Evolutionary conservation across 2,113 vertebrate species (phyloP).

Genomic region (Nasalis larvatus): DNA sequence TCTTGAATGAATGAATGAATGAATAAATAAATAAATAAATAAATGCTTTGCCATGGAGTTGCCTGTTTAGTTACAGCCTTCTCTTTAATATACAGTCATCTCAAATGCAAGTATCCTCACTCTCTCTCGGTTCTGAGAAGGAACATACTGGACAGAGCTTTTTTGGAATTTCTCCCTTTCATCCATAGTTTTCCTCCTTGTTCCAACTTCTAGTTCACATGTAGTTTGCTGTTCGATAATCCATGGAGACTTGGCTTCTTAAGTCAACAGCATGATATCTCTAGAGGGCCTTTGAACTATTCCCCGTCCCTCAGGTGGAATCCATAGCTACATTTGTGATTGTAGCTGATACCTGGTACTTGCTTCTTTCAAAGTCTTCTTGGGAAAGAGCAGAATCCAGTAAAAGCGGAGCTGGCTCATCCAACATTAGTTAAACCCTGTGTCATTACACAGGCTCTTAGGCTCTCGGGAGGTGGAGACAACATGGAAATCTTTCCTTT

Average conservation of each 20-base stretch:
- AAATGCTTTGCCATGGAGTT: background rate
- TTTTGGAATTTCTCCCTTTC: background rate
- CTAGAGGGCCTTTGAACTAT: background rate
- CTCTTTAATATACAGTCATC: background rate
- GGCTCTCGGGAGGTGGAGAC: background rate
- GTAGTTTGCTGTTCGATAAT: background rate
- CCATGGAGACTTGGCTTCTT: background rate
- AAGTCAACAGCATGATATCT: background rate
- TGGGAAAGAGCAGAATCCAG: background rate
- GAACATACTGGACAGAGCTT: background rate
- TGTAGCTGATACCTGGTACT: background rate
- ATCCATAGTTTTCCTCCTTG: background rate
- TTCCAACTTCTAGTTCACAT: background rate
- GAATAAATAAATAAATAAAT: no score
- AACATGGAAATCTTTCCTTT: background rate
- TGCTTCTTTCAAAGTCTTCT: background rate
- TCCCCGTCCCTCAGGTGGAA: fast-evolving
- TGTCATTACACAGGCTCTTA: background rate
- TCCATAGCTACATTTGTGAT: background rate
- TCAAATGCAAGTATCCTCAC: background rate
- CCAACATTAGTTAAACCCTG: background rate
- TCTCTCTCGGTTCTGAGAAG: background rate
- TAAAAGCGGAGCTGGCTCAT: background rate
- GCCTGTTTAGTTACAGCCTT: background rate
- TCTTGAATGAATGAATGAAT: no score